phyloP scores from a whole-genome alignment of 2,888 invertebrate genomes.

The Ophion costatus region DNA sequence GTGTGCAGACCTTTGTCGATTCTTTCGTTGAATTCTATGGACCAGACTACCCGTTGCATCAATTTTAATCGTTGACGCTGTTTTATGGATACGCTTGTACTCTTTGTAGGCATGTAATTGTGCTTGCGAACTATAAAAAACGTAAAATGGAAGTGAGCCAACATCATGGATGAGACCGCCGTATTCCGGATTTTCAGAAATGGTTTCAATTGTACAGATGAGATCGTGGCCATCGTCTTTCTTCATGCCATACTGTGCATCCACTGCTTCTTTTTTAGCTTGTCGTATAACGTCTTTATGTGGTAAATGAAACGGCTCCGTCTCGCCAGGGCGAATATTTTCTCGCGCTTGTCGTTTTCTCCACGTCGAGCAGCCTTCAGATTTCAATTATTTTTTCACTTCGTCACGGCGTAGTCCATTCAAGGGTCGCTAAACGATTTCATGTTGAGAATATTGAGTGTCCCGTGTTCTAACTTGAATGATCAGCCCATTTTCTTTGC shows the following conservation, averaged over 20 bases:
- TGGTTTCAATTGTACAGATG: background rate
- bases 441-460: slow-evolving; percentile 20
- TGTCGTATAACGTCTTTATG: background rate
- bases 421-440: slow-evolving; percentile 38
- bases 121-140: background rate
- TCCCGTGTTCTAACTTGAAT: slow-evolving; percentile 34
- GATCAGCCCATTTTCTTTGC: slow-evolving; percentile 14
- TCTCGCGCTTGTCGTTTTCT: slow-evolving; percentile 48
- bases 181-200: too few relatives aligned
- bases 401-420: slow-evolving; percentile 39
- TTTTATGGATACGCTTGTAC: slow-evolving; percentile 24
- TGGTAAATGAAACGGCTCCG: slow-evolving; percentile 51
- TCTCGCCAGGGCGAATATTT: slow-evolving; percentile 51
- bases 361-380: slow-evolving; percentile 24
- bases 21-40: slow-evolving; percentile 31
- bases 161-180: background rate
- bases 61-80: background rate
- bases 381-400: slow-evolving; percentile 26
- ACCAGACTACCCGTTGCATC: slow-evolving; percentile 56
- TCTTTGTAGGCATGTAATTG: slow-evolving; percentile 34
- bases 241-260: background rate
- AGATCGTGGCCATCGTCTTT: background rate
- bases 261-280: background rate
- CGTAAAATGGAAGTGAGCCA: background rate
- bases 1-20: slow-evolving; percentile 7